Conservation (phyloP, 2,113 vertebrate species). For the Sterna hirundo region DNA sequence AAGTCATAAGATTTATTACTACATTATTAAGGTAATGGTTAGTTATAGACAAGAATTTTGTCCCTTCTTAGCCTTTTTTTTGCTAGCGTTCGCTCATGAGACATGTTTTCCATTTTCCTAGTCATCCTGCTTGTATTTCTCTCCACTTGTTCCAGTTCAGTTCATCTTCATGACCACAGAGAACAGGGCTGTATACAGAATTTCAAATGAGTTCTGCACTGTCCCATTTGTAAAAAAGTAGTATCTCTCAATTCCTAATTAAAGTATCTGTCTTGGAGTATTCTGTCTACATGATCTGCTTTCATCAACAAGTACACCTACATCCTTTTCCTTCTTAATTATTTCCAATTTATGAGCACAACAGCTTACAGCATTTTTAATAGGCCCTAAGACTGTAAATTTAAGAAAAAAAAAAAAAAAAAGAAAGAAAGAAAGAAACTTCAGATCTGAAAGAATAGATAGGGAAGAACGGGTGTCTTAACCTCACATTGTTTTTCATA, state of each 20-base stretch:
- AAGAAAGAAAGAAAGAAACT: no score
- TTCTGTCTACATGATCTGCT: neutral
- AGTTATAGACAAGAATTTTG: neutral
- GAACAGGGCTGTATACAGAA: neutral
- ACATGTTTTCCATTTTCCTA: neutral
- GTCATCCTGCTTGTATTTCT: neutral
- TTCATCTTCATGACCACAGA: neutral
- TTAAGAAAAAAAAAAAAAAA: neutral
- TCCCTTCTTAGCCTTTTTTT: neutral
- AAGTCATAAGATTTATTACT: neutral
- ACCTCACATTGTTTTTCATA: neutral
- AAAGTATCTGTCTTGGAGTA: neutral
- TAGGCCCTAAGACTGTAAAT: neutral
- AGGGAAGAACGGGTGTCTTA: neutral
- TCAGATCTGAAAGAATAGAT: neutral
- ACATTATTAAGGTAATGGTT: neutral
- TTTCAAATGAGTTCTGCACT: neutral
- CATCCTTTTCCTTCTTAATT: neutral
- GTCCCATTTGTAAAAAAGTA: neutral
- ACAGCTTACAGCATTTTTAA: neutral
- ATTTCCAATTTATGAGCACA: neutral
- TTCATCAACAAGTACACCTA: neutral
- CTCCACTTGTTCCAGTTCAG: neutral
- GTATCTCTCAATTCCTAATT: neutral
- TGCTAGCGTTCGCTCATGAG: neutral